Conservation (phyloP, 2,797 vertebrate species). For the Urophycis tenuis region DNA sequence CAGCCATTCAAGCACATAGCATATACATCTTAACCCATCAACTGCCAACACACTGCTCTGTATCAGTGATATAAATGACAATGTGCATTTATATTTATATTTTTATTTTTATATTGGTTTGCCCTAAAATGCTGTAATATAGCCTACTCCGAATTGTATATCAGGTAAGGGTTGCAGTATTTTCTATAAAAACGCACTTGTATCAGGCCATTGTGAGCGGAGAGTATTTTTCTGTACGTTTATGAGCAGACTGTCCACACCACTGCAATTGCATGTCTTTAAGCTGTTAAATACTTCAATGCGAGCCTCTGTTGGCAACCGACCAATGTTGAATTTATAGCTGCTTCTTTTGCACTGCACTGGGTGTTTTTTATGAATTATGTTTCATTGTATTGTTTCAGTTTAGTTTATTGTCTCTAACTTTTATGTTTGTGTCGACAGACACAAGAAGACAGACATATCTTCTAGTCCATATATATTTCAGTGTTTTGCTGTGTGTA, state of each 20-base stretch:
- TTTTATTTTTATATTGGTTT: too few relatives aligned
- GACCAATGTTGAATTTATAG: neutral
- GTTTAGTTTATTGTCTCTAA: neutral
- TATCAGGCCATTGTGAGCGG: neutral
- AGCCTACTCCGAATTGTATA: neutral
- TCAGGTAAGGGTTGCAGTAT: neutral
- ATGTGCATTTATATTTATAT: neutral
- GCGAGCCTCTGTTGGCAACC: neutral
- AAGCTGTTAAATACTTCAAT: neutral
- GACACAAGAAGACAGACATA: too few relatives aligned
- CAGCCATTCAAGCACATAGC: too few relatives aligned
- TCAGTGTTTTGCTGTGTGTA: neutral
- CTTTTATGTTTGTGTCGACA: neutral
- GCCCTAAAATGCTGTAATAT: neutral
- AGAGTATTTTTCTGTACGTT: neutral
- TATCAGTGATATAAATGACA: neutral
- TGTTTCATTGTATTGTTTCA: neutral
- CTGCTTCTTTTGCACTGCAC: neutral
- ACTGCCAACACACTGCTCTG: neutral
- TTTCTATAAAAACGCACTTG: neutral
- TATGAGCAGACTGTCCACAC: neutral
- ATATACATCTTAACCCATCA: neutral
- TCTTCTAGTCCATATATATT: neutral
- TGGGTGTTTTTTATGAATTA: neutral
- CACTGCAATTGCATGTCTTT: neutral